Percentiles rank a stretch among this genome's conserved stretches.
Conservation (phyloP, 2,888 invertebrate genomes). For the Alloscopus bannaensis region DNA sequence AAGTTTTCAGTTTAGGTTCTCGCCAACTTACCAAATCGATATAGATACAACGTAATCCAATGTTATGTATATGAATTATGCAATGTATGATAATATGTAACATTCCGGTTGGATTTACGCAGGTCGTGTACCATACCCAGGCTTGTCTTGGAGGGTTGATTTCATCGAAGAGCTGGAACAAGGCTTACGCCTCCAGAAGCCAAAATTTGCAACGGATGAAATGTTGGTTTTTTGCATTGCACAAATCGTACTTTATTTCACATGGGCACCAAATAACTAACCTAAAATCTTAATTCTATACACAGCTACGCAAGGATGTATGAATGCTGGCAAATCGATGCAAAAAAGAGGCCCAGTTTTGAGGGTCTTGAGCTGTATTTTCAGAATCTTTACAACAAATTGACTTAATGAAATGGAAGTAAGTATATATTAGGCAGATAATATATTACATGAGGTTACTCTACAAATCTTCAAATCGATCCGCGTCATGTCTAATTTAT, state of each 20-base stretch:
- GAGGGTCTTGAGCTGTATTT: no score
- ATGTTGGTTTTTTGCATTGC: no score
- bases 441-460: no score
- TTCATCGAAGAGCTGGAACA: background rate
- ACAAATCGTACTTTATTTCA: background rate
- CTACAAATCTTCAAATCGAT: no score
- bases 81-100: background rate
- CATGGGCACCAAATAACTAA: background rate
- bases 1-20: slow-evolving; percentile 22
- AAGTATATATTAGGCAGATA: no score
- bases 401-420: no score
- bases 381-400: no score
- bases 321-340: background rate
- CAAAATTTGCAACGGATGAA: background rate
- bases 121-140: slow-evolving; percentile 7
- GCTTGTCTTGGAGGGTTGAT: slow-evolving; percentile 9
- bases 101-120: background rate
- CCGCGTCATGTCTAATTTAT: no score
- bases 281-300: background rate
- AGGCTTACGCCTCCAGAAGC: background rate
- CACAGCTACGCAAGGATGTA: background rate
- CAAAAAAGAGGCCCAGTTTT: background rate
- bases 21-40: no score
- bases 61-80: background rate
- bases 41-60: no score